A percentile compares a stretch with the other conserved stretches of the same genome.
Conservation (phyloP, 2,888 invertebrate species). For the Epirrhoe tristata region DNA sequence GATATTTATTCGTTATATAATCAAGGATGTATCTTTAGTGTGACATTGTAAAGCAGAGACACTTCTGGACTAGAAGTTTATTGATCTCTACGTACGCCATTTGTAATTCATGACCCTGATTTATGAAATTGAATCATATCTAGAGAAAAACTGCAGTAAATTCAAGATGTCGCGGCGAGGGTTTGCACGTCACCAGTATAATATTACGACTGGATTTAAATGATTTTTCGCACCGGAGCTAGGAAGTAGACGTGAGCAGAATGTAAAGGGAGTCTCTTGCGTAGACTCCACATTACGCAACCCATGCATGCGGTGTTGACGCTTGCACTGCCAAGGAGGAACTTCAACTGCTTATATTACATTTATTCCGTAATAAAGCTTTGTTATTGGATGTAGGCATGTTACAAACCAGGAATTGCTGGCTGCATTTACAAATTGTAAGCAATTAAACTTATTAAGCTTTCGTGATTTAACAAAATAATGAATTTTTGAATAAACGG, state of each 20-base stretch:
- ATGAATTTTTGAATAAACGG: too few species aligned
- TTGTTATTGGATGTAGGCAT: constrained; percentile 18
- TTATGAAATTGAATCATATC: background rate
- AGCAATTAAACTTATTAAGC: too few species aligned
- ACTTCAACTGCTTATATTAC: constrained; percentile 54
- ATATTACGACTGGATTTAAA: constrained; percentile 30
- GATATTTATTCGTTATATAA: background rate
- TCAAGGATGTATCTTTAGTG: background rate
- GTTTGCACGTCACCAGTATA: constrained; percentile 50
- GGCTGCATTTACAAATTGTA: constrained; percentile 28
- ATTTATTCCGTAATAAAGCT: constrained; percentile 38
- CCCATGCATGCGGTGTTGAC: constrained; percentile 49
- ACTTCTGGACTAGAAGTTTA: background rate
- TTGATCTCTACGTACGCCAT: background rate
- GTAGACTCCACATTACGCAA: constrained; percentile 62
- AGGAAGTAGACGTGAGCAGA: constrained; percentile 57
- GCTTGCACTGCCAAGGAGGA: constrained; percentile 65
- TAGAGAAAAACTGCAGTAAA: constrained; percentile 9
- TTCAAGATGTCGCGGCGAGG: constrained; percentile 10
- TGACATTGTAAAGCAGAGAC: background rate
- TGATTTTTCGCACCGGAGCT: constrained; percentile 44
- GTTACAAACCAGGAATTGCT: constrained; percentile 32
- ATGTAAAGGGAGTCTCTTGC: constrained; percentile 53
- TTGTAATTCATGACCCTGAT: background rate
- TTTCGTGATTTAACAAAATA: too few species aligned